A percentile compares a stretch with the other conserved stretches of the same genome.
Conservation (phyloP, 2,113 vertebrate species). For the Paraplagusia blochii region DNA sequence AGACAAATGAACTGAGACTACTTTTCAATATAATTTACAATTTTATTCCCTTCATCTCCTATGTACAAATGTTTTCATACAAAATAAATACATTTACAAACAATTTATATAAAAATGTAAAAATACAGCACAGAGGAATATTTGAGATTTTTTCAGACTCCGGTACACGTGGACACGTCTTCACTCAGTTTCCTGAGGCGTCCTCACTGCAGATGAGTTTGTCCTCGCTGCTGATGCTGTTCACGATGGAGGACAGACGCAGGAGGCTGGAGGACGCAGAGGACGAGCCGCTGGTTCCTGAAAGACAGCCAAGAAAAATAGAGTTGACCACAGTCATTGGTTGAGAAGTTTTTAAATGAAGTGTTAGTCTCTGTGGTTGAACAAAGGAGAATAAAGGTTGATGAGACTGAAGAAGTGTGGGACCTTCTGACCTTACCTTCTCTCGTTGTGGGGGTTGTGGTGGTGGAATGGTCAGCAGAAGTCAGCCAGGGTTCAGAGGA, state of each 20-base stretch:
- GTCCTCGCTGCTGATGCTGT: slow-evolving; percentile 92
- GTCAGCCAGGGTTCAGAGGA: slow-evolving; percentile 83
- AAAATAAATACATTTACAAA: slow-evolving; percentile 71
- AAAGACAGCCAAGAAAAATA: slow-evolving; percentile 1
- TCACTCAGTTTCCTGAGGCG: slow-evolving; percentile 54
- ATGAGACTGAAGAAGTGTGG: too few relatives aligned
- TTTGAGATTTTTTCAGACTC: too few relatives aligned
- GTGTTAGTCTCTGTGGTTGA: too few relatives aligned
- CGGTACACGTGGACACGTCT: not conserved
- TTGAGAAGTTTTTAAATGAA: too few relatives aligned
- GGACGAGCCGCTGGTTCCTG: slow-evolving; percentile 76
- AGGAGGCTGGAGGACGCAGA: slow-evolving; percentile 90
- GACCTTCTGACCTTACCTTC: slow-evolving; percentile 78
- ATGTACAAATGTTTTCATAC: slow-evolving; percentile 63
- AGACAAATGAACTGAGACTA: not conserved
- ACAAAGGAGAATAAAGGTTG: too few relatives aligned
- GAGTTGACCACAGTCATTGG: too few relatives aligned
- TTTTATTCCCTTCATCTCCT: slow-evolving; percentile 49
- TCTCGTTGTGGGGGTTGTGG: slow-evolving; percentile 71
- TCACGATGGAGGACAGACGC: slow-evolving; percentile 93
- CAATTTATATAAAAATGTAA: slow-evolving; percentile 70
- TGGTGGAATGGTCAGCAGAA: slow-evolving; percentile 86
- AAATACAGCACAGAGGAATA: slow-evolving; percentile 18
- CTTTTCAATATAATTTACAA: slow-evolving; percentile 14
- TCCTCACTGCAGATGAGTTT: slow-evolving; percentile 61